Percentiles rank a stretch among this genome's conserved stretches.
Evolutionary conservation across 2,113 vertebrate species (phyloP).

Genomic region (Actinemys pallida): DNA sequence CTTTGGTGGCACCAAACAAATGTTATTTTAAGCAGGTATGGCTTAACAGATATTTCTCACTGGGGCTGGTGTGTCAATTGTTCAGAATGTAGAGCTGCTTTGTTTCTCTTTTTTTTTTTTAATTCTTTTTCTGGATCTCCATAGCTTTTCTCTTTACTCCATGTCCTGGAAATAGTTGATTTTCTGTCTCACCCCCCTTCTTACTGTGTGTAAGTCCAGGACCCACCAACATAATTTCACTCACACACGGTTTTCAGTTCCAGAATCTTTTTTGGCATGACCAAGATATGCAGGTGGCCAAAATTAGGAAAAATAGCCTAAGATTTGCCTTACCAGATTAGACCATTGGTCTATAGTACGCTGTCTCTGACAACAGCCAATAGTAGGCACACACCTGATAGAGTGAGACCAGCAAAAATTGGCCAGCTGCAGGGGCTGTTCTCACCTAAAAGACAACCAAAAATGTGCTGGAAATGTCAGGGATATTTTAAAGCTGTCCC

Average conservation of each 20-base stretch:
- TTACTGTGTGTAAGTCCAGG: accelerated
- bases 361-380: background rate
- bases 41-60: accelerated
- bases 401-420: background rate
- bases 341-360: background rate
- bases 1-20: background rate
- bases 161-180: background rate
- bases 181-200: background rate
- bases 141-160: background rate
- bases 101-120: background rate
- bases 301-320: accelerated
- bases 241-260: background rate
- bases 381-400: background rate
- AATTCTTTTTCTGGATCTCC: background rate
- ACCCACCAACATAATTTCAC: background rate
- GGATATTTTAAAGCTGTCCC: background rate
- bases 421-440: background rate
- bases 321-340: background rate
- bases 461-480: accelerated
- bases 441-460: background rate
- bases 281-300: background rate
- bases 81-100: background rate
- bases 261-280: background rate
- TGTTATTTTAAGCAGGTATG: background rate
- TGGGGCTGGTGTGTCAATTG: background rate